A percentile compares a stretch with the other conserved stretches of the same genome.
Conservation (phyloP, 2,888 invertebrate species). For the Mimumesa dahlbomi region DNA sequence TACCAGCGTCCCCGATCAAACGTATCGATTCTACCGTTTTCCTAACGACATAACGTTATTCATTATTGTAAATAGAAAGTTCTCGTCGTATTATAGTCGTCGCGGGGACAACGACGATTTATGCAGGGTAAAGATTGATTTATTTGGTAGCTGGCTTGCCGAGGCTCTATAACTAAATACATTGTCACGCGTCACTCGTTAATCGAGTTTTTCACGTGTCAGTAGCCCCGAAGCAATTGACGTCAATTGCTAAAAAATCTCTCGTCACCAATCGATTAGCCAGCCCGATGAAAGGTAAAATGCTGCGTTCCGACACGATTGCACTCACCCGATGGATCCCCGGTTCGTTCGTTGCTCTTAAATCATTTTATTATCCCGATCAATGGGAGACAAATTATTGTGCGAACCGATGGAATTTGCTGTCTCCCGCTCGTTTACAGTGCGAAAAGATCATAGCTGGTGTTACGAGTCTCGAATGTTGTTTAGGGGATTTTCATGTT, state of each 20-base stretch:
- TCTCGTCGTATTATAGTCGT: background rate
- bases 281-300: conserved; percentile 19
- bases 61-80: conserved; percentile 13
- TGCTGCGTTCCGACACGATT: background rate
- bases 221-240: conserved; percentile 18
- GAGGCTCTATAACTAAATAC: conserved; percentile 19
- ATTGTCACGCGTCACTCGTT: conserved; percentile 19
- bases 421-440: background rate
- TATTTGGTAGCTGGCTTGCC: conserved; percentile 22
- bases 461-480: too few species aligned
- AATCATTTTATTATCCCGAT: conserved; percentile 22
- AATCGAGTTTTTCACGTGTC: conserved; percentile 34
- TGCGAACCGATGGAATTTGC: background rate
- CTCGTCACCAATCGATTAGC: conserved; percentile 20
- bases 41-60: background rate
- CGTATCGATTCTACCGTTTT: too few species aligned
- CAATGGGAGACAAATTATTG: conserved; percentile 3
- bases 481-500: too few species aligned
- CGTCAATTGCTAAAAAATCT: conserved; percentile 30
- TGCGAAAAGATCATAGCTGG: background rate
- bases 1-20: too few species aligned
- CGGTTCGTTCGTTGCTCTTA: background rate
- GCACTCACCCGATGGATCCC: background rate
- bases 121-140: conserved; percentile 32
- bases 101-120: conserved; percentile 8